Conservation (phyloP, 2,113 vertebrate genomes). For the Toxotes jaculatrix region DNA sequence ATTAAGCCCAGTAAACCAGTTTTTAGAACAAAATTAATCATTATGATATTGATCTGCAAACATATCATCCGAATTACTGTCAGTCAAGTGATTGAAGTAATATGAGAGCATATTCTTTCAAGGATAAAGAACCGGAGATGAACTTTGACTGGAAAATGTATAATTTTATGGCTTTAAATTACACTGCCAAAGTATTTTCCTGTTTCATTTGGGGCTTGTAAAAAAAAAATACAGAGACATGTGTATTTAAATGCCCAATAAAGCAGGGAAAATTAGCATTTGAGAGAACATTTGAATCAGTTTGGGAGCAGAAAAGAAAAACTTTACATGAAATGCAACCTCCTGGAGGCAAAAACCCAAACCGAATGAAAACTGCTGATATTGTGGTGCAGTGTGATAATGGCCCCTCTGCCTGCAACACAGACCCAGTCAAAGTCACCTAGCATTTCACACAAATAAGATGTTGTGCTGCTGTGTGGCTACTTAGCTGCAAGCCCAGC, state of each 20-base stretch:
- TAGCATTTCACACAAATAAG: conserved; percentile 62
- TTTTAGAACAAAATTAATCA: conserved; percentile 8
- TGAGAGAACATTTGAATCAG: not conserved
- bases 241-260: conserved; percentile 34
- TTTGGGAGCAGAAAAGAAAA: conserved; percentile 18
- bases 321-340: conserved; percentile 26
- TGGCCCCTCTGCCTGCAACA: conserved; percentile 28
- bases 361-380: conserved; percentile 29
- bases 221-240: conserved; percentile 29
- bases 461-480: conserved; percentile 61
- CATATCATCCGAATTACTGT: not conserved
- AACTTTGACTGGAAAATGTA: conserved; percentile 22
- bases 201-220: conserved; percentile 2
- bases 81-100: not conserved
- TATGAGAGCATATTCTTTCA: not conserved
- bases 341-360: conserved; percentile 19
- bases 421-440: conserved; percentile 50
- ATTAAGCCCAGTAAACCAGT: not conserved
- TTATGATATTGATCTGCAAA: not conserved
- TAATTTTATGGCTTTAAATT: conserved; percentile 34
- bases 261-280: conserved; percentile 1
- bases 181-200: conserved; percentile 28
- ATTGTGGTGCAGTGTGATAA: conserved; percentile 36
- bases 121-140: not conserved
- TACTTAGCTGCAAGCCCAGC: conserved; percentile 64